Conservation (phyloP, 2,888 invertebrate genomes). For the Ochropleura leucogaster region DNA sequence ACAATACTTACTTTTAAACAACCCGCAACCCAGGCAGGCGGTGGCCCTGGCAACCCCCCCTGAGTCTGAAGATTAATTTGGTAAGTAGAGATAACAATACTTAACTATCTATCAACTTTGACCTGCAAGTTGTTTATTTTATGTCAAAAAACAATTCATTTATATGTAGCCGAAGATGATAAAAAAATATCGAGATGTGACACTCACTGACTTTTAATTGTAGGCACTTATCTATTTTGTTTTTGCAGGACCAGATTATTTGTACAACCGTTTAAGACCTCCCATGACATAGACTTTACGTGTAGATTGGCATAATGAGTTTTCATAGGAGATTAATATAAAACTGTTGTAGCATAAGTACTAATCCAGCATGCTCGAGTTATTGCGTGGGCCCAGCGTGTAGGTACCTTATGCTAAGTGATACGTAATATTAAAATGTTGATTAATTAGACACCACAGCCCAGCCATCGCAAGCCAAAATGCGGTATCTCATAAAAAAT, state of each 20-base stretch:
- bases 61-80: too few species aligned
- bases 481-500: background rate
- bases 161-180: background rate
- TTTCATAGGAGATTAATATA: too few species aligned
- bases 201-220: background rate
- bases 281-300: background rate
- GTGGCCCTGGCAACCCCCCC: too few species aligned
- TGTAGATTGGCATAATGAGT: too few species aligned
- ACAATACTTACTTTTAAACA: too few species aligned
- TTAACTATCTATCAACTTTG: slow-evolving; percentile 1
- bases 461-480: background rate
- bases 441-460: slow-evolving; percentile 40
- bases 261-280: background rate
- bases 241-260: background rate
- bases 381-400: slow-evolving; percentile 36
- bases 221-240: background rate
- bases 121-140: background rate
- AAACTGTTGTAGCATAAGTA: background rate
- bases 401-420: slow-evolving; percentile 30
- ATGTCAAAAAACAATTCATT: background rate
- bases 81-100: background rate
- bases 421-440: slow-evolving; percentile 24
- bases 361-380: slow-evolving; percentile 3
- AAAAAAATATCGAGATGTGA: background rate
- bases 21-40: too few species aligned